A percentile compares a stretch with the other conserved stretches of the same genome.
These are phyloP conservation scores for Drosophila nasuta DNA, from an alignment of 1,140 invertebrate genomes.

Conservation along the genomic window DNA sequence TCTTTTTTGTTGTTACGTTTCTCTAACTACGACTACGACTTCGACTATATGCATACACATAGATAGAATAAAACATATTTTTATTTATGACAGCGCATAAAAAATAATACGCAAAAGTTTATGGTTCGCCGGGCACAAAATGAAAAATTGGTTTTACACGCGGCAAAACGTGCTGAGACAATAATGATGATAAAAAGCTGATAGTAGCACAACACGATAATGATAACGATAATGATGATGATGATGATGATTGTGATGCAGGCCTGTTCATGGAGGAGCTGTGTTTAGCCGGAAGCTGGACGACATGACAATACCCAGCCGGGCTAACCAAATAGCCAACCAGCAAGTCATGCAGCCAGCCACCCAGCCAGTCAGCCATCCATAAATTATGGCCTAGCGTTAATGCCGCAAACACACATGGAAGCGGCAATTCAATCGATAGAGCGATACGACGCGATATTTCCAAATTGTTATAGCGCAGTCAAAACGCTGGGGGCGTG, in stretches of 20 bases:
- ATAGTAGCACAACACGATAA: conserved; percentile 37
- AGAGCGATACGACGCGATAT: conserved; percentile 34
- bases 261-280: conserved; percentile 4
- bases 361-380: conserved; percentile 1
- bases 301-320: conserved; percentile 22
- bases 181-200: conserved; percentile 40
- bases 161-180: conserved; percentile 37
- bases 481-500: background rate
- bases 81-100: conserved; percentile 76
- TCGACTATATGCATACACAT: conserved; percentile 27
- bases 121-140: conserved; percentile 72
- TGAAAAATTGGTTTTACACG: conserved; percentile 81
- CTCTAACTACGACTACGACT: background rate
- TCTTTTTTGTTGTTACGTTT: background rate
- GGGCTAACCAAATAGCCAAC: background rate
- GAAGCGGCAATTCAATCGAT: conserved; percentile 65
- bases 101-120: conserved; percentile 79
- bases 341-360: conserved; percentile 22
- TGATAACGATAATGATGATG: conserved; percentile 30
- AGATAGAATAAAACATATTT: conserved; percentile 71
- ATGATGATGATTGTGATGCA: conserved; percentile 45
- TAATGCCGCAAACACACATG: conserved; percentile 62
- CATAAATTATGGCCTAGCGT: conserved; percentile 70
- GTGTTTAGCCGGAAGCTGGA: conserved; percentile 18
- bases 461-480: conserved; percentile 11